Evolutionary conservation across 2,888 invertebrate genomes (phyloP).

Genomic region (Muscina levida): DNA sequence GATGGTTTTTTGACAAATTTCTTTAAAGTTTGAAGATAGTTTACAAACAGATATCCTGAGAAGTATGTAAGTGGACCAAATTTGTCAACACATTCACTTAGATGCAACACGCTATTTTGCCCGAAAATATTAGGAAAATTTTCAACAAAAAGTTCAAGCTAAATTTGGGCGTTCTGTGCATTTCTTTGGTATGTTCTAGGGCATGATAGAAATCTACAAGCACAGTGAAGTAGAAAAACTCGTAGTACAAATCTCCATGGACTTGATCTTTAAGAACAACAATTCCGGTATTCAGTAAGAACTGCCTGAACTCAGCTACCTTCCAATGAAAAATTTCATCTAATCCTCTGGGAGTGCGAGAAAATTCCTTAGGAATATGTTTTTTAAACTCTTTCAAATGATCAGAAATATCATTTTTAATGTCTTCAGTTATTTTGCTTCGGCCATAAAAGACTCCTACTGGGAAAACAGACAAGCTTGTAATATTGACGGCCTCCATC

Average conservation of each 20-base stretch:
- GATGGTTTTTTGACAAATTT: slow-evolving; percentile 13
- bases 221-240: slow-evolving; percentile 36
- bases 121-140: slow-evolving; percentile 43
- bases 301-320: slow-evolving; percentile 36
- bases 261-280: slow-evolving; percentile 37
- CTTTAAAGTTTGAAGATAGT: no score
- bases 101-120: slow-evolving; percentile 36
- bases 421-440: slow-evolving; percentile 3
- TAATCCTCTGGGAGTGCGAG: slow-evolving; percentile 9
- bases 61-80: no score
- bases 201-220: slow-evolving; percentile 40
- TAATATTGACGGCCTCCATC: background rate
- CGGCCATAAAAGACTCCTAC: slow-evolving; percentile 25
- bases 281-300: slow-evolving; percentile 29
- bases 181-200: slow-evolving; percentile 26
- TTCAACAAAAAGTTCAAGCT: slow-evolving; percentile 35
- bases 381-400: background rate
- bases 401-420: background rate
- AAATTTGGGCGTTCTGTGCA: slow-evolving; percentile 13
- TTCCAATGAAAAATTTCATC: slow-evolving; percentile 42
- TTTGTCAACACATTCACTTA: background rate
- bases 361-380: slow-evolving; percentile 14
- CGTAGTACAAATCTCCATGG: slow-evolving; percentile 9
- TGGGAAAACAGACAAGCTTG: background rate
- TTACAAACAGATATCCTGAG: no score